Base-by-base conservation (phyloP, 2,888 invertebrate species). In the Hyles lineata region DNA sequence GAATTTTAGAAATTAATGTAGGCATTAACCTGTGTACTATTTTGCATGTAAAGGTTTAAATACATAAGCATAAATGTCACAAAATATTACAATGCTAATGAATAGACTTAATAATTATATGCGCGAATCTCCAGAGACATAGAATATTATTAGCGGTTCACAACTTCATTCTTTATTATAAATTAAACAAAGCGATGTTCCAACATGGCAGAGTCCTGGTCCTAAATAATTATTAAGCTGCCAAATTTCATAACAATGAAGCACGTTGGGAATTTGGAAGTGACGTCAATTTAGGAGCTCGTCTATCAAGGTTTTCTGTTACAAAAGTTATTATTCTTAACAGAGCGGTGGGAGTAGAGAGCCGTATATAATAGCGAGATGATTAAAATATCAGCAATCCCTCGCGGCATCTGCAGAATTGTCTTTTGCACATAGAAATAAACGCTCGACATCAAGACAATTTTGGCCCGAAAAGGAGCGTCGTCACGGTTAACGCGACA, bases 371-470 rank as follows among this genome's bases (percentile, higher is more conserved):
- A 87, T 83, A 81, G 82, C 80, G 82, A 78, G 83, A 87, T 85
- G 87, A 87, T 88, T 87, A 86, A 87, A 88, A 87, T 83, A 87
- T 86, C 86, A 84, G 81, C 75, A 78, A 79, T 81, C 86, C 83
- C 82, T 76, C 70, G 79, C 62, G 79, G 79, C 76, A 25, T 63
- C 74, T 73, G 72, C 75, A 74, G 80, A 80, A 82, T 81, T 84
- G 83, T 84, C 82, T 84, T 83, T 82, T 83, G 79, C 80, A 76
- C 76, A 74, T 74, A 74, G 79, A 83, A 85, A 87, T 84, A 86
- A 86, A 80, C 82, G 83, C 80, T 79, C 79, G 77, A 80, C 83
- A 83, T 86, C 84, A 85, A 83, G 82, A 85, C 78, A 87, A 86
- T 86, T 83, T 84, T 79, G 80, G 73, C 77, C 75, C 76, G 80